A percentile compares a stretch with the other conserved stretches of the same genome.
Conservation (phyloP, 23 tunicate genomes). For the Oikopleura dioica region DNA sequence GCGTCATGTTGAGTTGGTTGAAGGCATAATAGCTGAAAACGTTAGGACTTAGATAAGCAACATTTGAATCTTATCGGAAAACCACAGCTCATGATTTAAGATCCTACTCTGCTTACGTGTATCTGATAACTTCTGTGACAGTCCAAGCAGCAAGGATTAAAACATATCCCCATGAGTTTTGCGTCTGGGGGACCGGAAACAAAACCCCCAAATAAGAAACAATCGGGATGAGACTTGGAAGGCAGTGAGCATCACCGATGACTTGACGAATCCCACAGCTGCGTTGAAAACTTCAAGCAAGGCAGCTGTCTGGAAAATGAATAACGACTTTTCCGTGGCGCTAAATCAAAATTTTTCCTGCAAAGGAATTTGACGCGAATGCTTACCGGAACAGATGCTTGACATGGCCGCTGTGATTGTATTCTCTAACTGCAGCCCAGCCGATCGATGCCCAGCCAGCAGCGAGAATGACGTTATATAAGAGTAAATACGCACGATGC, state of each 20-base stretch:
- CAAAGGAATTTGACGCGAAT: too few relatives aligned
- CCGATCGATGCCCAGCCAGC: constrained; percentile 13
- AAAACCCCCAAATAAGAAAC: constrained; percentile 11
- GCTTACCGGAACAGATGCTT: not conserved
- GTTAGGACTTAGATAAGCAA: too few relatives aligned
- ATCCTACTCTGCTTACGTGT: not conserved
- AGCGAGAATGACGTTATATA: not conserved
- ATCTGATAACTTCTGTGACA: constrained; percentile 4
- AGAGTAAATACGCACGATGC: not conserved
- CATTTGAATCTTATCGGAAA: not conserved
- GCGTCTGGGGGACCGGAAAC: not conserved
- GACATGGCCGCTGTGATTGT: not conserved
- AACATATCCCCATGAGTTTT: constrained; percentile 13
- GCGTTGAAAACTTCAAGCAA: not conserved
- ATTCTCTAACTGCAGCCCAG: constrained; percentile 1
- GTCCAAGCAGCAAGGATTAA: not conserved
- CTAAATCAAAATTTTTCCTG: not conserved
- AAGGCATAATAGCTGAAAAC: constrained; percentile 10
- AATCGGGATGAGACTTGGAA: constrained; percentile 2
- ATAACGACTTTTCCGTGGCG: constrained; percentile 8
- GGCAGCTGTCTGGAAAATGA: constrained; percentile 6
- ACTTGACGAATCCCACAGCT: not conserved
- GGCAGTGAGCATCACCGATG: not conserved
- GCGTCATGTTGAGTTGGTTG: not conserved
- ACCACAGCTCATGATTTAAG: not conserved